Evolutionary conservation across 2,888 invertebrate species (phyloP), one percentile per base, ranked within the genome.

Genomic region (Neocrepidodera transversa): DNA sequence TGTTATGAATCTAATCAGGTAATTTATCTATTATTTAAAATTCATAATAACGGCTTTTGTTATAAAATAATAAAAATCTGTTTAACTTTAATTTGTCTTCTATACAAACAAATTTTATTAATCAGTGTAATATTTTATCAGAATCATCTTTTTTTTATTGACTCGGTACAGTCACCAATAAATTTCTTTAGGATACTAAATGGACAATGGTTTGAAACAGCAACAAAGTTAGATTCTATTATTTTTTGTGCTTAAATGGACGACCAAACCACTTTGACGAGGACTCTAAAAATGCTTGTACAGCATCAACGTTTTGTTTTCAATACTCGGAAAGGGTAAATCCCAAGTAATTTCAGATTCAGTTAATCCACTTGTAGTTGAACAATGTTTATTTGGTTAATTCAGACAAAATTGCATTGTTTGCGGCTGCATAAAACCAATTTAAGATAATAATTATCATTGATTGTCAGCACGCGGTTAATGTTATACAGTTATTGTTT

Each of bases 361-460:
- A 32, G 43, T 53, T 53, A 43, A 53, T 53, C 43, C 20, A 20
- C 42, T 53, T 42, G 52, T 43, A 53, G 43, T 53, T 17, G 32
- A 13, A 18, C 32, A 43, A 32, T 43, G 52, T 53, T 53, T 53
- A 53, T 53, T 42, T 32, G 52, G 52, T 28, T 53, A 43, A 53
- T 53, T 53, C 43, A 30, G 20, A 43, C 32, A 43, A 53, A 53
- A 53, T 43, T 43, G 43, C 42, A 53, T 43, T 53, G 52, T 53
- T 42, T 53, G 52, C 43, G 57, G 45, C 45, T 13, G 49, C 50
- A 57, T 28, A 40, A 49, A 53, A 53, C 58, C 48, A 48, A 38
- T 53, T 53, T 35, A 38, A 56, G 43, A 52, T 58, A 48, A 58
- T 58, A 48, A 58, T 52, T 47, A 53, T 40, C 30, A 52, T 40